phyloP scores from a whole-genome alignment of 2,888 invertebrate genomes.

The Nephrotoma appendiculata region DNA sequence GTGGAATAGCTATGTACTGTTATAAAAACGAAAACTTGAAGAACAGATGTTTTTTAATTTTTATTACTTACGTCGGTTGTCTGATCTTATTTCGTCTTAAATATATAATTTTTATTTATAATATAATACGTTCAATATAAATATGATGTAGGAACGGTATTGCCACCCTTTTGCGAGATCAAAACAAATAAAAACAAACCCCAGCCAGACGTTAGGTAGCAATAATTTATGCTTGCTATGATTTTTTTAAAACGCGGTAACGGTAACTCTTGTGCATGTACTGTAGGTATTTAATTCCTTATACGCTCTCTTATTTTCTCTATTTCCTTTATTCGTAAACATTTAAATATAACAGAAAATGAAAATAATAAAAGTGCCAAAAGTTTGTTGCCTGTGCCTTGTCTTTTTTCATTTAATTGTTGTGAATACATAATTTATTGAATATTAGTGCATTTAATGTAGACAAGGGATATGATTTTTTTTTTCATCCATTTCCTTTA shows the following conservation, averaged over 20 bases:
- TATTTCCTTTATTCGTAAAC: not conserved
- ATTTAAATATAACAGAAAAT: too few relatives aligned
- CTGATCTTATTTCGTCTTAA: not conserved
- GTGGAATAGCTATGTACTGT: not conserved
- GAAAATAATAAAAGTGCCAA: not conserved
- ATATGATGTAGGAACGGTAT: not conserved
- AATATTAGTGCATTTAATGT: not conserved
- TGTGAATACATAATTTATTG: not conserved
- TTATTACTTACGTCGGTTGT: constrained; percentile 1
- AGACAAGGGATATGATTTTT: not conserved
- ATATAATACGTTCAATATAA: not conserved
- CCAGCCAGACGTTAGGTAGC: not conserved
- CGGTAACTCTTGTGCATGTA: not conserved
- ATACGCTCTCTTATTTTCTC: not conserved
- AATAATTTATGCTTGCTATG: not conserved
- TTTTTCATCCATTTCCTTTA: not conserved
- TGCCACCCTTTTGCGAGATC: not conserved
- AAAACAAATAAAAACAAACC: not conserved
- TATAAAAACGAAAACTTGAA: not conserved
- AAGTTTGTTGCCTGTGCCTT: not conserved
- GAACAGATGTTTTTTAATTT: constrained; percentile 2
- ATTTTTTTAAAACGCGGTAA: not conserved
- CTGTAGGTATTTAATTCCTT: not conserved
- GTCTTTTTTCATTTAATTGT: not conserved
- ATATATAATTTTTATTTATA: not conserved